Percentiles rank a stretch among this genome's conserved stretches.
These are phyloP conservation scores for Mythimna albipuncta DNA, from an alignment of 2,888 invertebrate species.

Conservation along the genomic window DNA sequence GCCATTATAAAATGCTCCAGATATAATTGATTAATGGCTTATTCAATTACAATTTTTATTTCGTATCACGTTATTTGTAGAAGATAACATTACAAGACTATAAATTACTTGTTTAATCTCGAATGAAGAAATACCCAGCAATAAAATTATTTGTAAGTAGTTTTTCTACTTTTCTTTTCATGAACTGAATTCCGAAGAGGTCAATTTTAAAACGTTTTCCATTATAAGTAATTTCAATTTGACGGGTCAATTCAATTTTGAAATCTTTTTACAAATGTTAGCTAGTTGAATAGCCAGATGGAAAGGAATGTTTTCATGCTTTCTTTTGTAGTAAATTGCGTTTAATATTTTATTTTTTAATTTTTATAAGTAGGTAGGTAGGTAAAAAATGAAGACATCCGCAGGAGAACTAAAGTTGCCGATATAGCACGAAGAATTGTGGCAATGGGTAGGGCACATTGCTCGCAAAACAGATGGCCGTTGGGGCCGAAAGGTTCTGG, in stretches of 20 bases:
- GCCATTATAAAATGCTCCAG: constrained; percentile 74
- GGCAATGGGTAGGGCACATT: no score
- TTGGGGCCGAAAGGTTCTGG: no score
- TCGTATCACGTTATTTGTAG: constrained; percentile 60
- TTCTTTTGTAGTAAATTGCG: background rate
- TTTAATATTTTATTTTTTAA: background rate
- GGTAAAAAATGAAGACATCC: no score
- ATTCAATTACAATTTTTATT: constrained; percentile 63
- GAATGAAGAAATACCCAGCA: constrained; percentile 3
- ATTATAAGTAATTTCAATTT: constrained; percentile 21
- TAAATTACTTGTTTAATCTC: constrained; percentile 26
- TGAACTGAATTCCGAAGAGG: background rate
- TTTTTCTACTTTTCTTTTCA: constrained; percentile 19
- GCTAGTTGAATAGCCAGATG: background rate
- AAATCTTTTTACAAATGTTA: constrained; percentile 9
- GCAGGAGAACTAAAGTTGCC: no score
- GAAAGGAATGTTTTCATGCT: background rate
- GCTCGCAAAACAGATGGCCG: no score
- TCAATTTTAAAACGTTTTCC: constrained; percentile 23
- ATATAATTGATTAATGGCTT: constrained; percentile 75
- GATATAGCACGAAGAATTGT: no score
- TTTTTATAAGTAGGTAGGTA: no score
- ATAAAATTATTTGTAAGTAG: constrained; percentile 7
- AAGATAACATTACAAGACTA: constrained; percentile 60
- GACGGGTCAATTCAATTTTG: constrained; percentile 28